Base-by-base conservation (phyloP, 2,888 invertebrate genomes). In the Steinernema scapterisci region DNA sequence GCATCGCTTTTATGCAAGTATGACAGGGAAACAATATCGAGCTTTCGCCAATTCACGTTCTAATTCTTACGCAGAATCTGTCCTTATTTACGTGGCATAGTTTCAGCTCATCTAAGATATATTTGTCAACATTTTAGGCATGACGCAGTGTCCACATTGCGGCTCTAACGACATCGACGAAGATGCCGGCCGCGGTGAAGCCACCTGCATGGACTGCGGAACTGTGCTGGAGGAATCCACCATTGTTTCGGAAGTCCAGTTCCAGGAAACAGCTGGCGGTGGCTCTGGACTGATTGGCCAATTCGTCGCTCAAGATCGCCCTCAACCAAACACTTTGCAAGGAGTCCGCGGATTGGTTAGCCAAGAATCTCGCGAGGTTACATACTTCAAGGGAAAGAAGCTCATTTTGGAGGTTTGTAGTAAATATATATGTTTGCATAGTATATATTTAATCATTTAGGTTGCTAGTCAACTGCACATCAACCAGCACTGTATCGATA, bases 191-290 rank as follows among this genome's bases (percentile, higher is more conserved):
- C 91, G 96, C 85, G 97, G 97, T 45, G 95, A 97, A 91, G 93
- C 93, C 11, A 95, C 97, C 0, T 99, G 99, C 88, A 96, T 94
- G 31, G 93, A 92, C 87, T 99, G 99, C 89, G 99, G 97, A 31
- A 92, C 94, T 7, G 97, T 99, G 0, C 90, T 99, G 19, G 97
- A 97, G 88, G 95, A 97, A 87, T 95, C 94, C 85, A 92, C 95
- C 73, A 97, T 99, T 87, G 96, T 99, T 27, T 93, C 95, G 1
- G 97, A 97, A 88, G 92, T 97, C 27, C 94, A 95, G 88, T 99
- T 97, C 87, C 94, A 95, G 88, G 97, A 99, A 76, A 74, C 82
- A 70, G 82, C 84, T 51, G 85, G 86, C 3, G 86, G 86, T 23
- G 89, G 95, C 95, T 0, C 93, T 94, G 2, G 92, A 92, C 1